These are phyloP conservation scores for Dysidea cf. avara DNA, from an alignment of 37 sponge, comb jelly and placozoan species.

Conservation along the genomic window DNA sequence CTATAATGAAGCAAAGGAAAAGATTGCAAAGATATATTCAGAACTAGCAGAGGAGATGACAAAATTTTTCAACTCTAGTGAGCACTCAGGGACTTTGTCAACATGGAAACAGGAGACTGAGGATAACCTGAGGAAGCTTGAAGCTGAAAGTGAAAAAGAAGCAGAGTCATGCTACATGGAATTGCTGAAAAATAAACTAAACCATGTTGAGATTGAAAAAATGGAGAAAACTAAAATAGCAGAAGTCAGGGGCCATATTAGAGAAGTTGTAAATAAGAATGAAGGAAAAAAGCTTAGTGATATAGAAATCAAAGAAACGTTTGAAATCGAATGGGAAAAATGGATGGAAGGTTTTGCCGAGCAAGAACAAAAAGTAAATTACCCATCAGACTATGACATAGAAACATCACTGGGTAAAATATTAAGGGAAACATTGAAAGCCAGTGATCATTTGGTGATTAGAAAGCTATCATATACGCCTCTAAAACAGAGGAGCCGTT, in stretches of 20 bases:
- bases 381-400: no score
- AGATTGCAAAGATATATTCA: neutral
- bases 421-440: no score
- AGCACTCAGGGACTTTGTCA: neutral
- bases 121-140: neutral
- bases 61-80: conserved; percentile 4
- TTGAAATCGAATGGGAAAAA: neutral
- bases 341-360: conserved; percentile 11
- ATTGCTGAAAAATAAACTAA: neutral
- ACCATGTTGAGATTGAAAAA: neutral
- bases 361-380: no score
- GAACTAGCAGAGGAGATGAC: conserved; percentile 5
- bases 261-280: neutral
- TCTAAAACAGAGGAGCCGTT: no score
- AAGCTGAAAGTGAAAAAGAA: neutral
- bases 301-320: neutral
- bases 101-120: neutral
- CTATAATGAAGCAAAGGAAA: neutral
- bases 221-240: neutral
- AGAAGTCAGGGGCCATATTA: neutral
- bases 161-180: neutral
- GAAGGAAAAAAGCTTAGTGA: neutral
- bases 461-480: no score
- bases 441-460: no score
- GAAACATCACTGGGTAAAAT: neutral